A percentile compares a stretch with the other conserved stretches of the same genome.
Conservation (phyloP, 1,140 invertebrate species). For the Cydia splendana region DNA sequence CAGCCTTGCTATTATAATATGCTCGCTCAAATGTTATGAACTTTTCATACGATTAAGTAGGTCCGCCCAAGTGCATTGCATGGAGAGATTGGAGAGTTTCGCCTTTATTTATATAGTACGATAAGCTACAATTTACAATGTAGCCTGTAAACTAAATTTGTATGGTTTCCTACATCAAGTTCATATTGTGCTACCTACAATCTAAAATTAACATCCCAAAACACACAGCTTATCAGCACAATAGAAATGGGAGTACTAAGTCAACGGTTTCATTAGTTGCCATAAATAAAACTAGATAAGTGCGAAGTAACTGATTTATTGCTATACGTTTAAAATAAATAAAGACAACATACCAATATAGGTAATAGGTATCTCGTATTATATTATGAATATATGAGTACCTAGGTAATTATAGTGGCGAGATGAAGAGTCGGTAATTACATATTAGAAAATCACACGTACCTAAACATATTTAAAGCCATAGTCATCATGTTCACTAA, state of each 20-base stretch:
- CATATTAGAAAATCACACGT: too few species aligned
- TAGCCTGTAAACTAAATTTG: background rate
- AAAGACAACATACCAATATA: background rate
- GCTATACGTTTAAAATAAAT: constrained; percentile 3
- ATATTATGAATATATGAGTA: background rate
- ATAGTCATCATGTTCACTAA: too few species aligned
- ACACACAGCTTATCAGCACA: background rate
- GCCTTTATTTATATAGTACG: too few species aligned
- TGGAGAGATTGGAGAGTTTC: too few species aligned
- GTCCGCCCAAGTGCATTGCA: too few species aligned
- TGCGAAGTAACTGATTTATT: background rate
- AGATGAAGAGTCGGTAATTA: too few species aligned
- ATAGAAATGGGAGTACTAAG: background rate
- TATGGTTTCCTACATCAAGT: background rate
- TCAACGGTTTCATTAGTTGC: background rate
- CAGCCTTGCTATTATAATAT: too few species aligned
- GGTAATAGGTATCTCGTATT: background rate
- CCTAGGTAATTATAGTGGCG: too few species aligned
- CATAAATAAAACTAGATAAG: constrained; percentile 15
- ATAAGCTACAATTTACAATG: background rate
- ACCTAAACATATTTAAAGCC: too few species aligned
- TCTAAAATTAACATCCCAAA: background rate
- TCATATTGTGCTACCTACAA: background rate
- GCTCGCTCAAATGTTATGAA: too few species aligned
- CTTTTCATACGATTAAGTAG: too few species aligned